Percentiles rank a stretch among this genome's conserved stretches.
These are phyloP conservation scores for Lithobius niger DNA, from an alignment of 1,140 invertebrate species.

Conservation along the genomic window DNA sequence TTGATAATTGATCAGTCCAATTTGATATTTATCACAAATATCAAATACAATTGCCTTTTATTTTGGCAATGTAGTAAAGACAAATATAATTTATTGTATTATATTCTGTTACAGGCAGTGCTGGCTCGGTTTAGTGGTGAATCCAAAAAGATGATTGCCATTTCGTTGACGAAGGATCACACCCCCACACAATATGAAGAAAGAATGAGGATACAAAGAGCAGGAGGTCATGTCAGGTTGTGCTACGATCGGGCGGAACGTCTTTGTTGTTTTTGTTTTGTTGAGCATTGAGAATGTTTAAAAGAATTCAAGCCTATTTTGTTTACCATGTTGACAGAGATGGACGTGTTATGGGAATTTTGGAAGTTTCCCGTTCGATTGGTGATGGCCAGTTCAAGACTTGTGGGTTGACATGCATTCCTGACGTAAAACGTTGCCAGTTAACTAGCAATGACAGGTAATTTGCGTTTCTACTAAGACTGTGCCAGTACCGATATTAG, in stretches of 20 bases:
- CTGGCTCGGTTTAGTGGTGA: slow-evolving; percentile 32
- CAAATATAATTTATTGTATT: not conserved
- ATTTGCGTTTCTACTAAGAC: no score
- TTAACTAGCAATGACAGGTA: slow-evolving; percentile 32
- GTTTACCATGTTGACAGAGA: slow-evolving; percentile 27
- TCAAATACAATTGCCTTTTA: no score
- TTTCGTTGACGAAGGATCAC: slow-evolving; percentile 36
- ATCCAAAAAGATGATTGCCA: slow-evolving; percentile 22
- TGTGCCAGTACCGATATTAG: no score
- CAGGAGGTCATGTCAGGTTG: slow-evolving; percentile 37
- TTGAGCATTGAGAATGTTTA: no score
- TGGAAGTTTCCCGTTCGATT: slow-evolving; percentile 39
- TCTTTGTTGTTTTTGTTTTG: no score
- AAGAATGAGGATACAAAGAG: slow-evolving; percentile 38
- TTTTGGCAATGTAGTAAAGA: not conserved
- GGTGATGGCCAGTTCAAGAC: slow-evolving; percentile 38
- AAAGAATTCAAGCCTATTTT: no score
- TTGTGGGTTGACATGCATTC: slow-evolving; percentile 33
- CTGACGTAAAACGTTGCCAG: slow-evolving; percentile 37
- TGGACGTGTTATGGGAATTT: slow-evolving; percentile 36
- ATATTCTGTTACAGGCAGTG: slow-evolving; percentile 30
- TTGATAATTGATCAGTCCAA: no score
- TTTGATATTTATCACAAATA: no score
- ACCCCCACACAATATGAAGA: slow-evolving; percentile 36
- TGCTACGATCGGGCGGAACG: no score